Base-by-base conservation (phyloP, 1,140 invertebrate species). In the Cotesia typhae region DNA sequence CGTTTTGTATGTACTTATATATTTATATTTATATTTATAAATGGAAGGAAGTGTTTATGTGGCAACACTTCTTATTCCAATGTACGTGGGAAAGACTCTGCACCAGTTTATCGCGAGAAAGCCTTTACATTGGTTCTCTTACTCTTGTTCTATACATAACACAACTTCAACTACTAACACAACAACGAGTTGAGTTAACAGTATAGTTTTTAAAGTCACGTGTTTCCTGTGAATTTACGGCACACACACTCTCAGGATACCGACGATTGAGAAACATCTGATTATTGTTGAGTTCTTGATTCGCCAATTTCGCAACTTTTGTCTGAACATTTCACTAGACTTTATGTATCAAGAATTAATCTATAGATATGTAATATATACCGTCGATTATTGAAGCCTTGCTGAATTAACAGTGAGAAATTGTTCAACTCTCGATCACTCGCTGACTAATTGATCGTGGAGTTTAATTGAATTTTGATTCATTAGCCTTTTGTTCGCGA, bases 21-120 rank as follows among this genome's bases (percentile, higher is more conserved):
- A 38, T 51, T 66, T 67, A 66, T 57, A 66, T 69, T 17, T 57
- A 65, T 69, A 70, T 65, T 53, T 74, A 67, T 65, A 61, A 53
- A 63, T 68, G 65, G 66, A 71, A 74, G 73, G 67, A 71, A 71
- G 67, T 70, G 65, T 74, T 71, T 74, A 71, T 74, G 70, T 71
- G 65, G 57, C 70, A 71, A 71, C 41, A 47, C 70, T 74, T 68
- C 57, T 71, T 74, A 71, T 63, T 71, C 35, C 70, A 74, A 41
- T 37, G 41, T 17, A 70, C 68, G 68, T 70, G 68, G 68, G 68
- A 70, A 70, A 70, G 57, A 51, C 37, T 51, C 17, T 47, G 57
- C 57, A 51, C 55, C 57, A 51, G 36, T 59, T 47, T 60, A 59
- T 70, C 7, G 28, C 17, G 35, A 28, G 57, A 61, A 47, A 70